Evolutionary conservation across 2,797 vertebrate species (phyloP).

Genomic region (Anas acuta): DNA sequence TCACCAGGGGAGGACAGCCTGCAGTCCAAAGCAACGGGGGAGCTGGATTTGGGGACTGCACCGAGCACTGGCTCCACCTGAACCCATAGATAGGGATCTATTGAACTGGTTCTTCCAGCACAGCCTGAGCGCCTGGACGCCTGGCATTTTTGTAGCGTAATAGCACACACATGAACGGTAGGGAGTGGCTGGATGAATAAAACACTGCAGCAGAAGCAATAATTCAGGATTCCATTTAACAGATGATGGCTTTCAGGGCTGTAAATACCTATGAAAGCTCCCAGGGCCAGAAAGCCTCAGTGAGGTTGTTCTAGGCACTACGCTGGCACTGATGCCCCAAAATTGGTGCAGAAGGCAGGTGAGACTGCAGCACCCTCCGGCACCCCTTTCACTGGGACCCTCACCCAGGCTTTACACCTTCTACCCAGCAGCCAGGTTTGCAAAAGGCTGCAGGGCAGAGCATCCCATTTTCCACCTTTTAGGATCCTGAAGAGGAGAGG

Average conservation of each 20-base stretch:
- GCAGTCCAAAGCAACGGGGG: background rate
- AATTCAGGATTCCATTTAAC: background rate
- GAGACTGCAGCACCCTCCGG: background rate
- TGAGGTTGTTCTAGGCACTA: background rate
- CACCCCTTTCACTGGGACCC: background rate
- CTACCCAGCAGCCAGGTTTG: background rate
- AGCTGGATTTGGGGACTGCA: background rate
- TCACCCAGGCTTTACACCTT: background rate
- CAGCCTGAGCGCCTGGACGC: conserved; percentile 34
- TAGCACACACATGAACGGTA: background rate
- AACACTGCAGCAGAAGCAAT: background rate
- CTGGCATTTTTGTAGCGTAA: conserved; percentile 37
- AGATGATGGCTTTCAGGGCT: background rate
- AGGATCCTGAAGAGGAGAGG: background rate
- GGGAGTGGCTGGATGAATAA: conserved; percentile 37
- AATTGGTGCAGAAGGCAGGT: background rate
- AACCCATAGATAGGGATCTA: conserved; percentile 8
- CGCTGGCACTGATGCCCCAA: background rate
- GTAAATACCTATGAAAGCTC: conserved; percentile 19
- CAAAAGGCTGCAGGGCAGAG: fast-evolving
- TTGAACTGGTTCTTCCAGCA: conserved; percentile 60
- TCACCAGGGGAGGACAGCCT: background rate
- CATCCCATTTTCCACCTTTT: background rate
- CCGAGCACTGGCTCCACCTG: background rate
- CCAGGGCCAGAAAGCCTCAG: background rate